Conservation (phyloP, 2,888 invertebrate genomes). For the Nephrocerus scutellatus region DNA sequence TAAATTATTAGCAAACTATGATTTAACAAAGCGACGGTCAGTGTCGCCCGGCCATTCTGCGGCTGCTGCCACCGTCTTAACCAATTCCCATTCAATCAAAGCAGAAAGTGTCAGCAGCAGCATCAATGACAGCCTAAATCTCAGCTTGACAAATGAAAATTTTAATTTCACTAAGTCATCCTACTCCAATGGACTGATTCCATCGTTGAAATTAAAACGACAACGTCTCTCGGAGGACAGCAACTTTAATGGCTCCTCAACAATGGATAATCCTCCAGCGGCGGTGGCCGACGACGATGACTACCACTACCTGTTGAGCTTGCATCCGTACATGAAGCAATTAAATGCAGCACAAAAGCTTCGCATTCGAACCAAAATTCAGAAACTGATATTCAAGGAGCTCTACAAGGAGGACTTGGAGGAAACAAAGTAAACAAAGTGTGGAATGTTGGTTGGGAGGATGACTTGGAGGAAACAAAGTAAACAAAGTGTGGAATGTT, state of each 20-base stretch:
- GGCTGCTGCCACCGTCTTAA: conserved; percentile 31
- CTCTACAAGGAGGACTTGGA: conserved; percentile 47
- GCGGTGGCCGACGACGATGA: conserved; percentile 45
- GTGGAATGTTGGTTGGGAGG: conserved; percentile 23
- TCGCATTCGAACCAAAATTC: conserved; percentile 46
- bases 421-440: conserved; percentile 35
- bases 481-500: conserved; percentile 18
- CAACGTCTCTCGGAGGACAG: conserved; percentile 43
- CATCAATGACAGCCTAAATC: conserved; percentile 15
- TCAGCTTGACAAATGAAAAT: conserved; percentile 29
- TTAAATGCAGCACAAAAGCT: conserved; percentile 45
- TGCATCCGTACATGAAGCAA: conserved; percentile 47
- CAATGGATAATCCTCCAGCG: conserved; percentile 32
- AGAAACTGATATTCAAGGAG: conserved; percentile 47
- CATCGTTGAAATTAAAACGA: conserved; percentile 41
- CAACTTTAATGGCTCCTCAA: conserved; percentile 44
- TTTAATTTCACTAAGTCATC: conserved; percentile 39
- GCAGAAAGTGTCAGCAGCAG: conserved; percentile 10
- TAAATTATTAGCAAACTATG: neutral
- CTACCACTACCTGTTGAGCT: conserved; percentile 44
- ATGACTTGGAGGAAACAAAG: conserved; percentile 45
- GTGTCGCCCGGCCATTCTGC: conserved; percentile 26
- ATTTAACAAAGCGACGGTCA: conserved; percentile 2
- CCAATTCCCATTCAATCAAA: conserved; percentile 22
- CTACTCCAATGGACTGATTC: conserved; percentile 40